phyloP scores from a whole-genome alignment of 2,113 vertebrate species.

The Microcebus jonahi region DNA sequence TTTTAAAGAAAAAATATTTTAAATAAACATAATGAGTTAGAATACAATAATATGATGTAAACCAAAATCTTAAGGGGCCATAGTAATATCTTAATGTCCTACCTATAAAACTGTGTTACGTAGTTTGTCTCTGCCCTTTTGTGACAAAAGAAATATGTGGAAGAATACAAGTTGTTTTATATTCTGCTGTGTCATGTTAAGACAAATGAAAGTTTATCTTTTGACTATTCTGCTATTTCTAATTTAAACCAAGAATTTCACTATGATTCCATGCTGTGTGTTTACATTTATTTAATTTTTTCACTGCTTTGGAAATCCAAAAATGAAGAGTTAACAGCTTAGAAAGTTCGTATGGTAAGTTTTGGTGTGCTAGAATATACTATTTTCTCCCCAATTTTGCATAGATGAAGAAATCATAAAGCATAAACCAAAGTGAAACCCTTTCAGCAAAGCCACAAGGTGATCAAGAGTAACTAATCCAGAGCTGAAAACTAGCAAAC shows the following conservation, averaged over 20 bases:
- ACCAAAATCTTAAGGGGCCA: neutral
- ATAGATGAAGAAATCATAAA: neutral
- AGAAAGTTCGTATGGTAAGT: neutral
- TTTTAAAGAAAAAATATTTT: neutral
- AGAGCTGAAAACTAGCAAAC: neutral
- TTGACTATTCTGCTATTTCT: neutral
- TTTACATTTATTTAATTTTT: slow-evolving; percentile 60
- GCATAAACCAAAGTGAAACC: neutral
- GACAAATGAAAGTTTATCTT: neutral
- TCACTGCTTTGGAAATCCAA: slow-evolving; percentile 49
- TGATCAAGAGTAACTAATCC: neutral
- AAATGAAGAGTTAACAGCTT: slow-evolving; percentile 67
- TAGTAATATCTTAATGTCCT: neutral
- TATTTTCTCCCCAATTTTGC: neutral
- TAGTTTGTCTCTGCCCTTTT: neutral
- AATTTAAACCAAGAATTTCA: slow-evolving; percentile 46
- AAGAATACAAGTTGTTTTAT: neutral
- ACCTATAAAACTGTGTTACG: neutral
- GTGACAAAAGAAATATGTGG: neutral
- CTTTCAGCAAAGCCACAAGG: neutral
- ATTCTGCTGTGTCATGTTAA: neutral
- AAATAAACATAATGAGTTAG: neutral
- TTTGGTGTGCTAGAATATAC: slow-evolving; percentile 43
- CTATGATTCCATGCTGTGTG: neutral
- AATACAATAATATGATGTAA: neutral